phyloP scores from a whole-genome alignment of 2,888 invertebrate genomes.

The Pterobdella sp. region DNA sequence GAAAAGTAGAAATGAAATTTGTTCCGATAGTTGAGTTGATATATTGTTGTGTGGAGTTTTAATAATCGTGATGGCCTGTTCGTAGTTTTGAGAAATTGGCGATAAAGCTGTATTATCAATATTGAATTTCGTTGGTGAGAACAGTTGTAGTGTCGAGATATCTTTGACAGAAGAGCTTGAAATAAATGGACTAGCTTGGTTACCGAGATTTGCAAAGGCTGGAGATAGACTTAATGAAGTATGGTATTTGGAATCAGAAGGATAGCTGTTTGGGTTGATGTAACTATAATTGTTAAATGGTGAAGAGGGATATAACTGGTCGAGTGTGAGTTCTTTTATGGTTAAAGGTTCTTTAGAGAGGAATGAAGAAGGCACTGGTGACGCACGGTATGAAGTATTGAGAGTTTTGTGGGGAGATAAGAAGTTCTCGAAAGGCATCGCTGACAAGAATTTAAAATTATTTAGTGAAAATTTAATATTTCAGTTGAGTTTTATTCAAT shows the following conservation, averaged over 20 bases:
- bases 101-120: background rate
- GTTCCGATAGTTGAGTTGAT: slow-evolving; percentile 19
- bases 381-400: background rate
- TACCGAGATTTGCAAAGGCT: background rate
- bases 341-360: background rate
- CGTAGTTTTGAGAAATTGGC: slow-evolving; percentile 7
- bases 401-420: background rate
- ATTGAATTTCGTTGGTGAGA: no score
- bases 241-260: background rate
- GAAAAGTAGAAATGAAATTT: slow-evolving; percentile 23
- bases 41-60: slow-evolving; percentile 11
- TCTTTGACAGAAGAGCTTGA: no score
- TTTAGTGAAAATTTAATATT: no score
- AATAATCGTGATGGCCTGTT: slow-evolving; percentile 12
- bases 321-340: background rate
- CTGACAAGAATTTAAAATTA: background rate
- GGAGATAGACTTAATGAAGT: no score
- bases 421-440: slow-evolving; percentile 1
- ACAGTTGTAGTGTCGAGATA: no score
- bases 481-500: no score
- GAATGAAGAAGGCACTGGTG: background rate
- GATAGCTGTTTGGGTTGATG: background rate
- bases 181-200: background rate
- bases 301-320: background rate
- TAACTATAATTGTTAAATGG: background rate